Evolutionary conservation across 2,113 vertebrate species (phyloP).

Genomic region (Embiotoca jacksoni): DNA sequence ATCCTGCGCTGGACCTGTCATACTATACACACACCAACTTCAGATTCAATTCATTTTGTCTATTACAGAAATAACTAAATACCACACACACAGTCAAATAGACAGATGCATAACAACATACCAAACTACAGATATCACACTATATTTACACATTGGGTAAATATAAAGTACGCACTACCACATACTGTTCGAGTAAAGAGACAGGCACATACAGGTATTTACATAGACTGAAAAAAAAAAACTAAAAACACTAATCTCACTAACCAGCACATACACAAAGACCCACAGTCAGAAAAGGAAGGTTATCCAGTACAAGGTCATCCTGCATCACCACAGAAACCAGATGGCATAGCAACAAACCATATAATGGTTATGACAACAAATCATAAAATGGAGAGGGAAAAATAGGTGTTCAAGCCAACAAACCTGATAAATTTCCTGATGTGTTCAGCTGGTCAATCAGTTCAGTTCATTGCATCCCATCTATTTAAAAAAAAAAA

Average conservation of each 20-base stretch:
- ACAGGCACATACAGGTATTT: neutral
- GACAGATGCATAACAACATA: neutral
- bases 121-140: neutral
- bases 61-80: neutral
- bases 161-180: neutral
- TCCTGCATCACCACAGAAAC: slow-evolving; percentile 59
- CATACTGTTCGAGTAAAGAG: neutral
- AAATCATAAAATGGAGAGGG: slow-evolving; percentile 8
- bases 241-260: neutral
- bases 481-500: neutral
- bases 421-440: slow-evolving; percentile 59
- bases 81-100: neutral
- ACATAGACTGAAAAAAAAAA: no score
- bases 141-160: neutral
- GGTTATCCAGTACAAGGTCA: slow-evolving; percentile 34
- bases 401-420: neutral
- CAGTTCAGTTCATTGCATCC: neutral
- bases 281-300: slow-evolving; percentile 29
- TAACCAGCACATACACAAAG: neutral
- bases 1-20: slow-evolving; percentile 82
- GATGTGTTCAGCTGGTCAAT: neutral
- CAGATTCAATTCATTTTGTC: neutral
- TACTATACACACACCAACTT: slow-evolving; percentile 69
- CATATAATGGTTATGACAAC: slow-evolving; percentile 30
- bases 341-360: slow-evolving; percentile 65